Evolutionary conservation across 2,797 vertebrate genomes (phyloP), one percentile per base, ranked within the genome.

Genomic region (Brachyalestes nurse): DNA sequence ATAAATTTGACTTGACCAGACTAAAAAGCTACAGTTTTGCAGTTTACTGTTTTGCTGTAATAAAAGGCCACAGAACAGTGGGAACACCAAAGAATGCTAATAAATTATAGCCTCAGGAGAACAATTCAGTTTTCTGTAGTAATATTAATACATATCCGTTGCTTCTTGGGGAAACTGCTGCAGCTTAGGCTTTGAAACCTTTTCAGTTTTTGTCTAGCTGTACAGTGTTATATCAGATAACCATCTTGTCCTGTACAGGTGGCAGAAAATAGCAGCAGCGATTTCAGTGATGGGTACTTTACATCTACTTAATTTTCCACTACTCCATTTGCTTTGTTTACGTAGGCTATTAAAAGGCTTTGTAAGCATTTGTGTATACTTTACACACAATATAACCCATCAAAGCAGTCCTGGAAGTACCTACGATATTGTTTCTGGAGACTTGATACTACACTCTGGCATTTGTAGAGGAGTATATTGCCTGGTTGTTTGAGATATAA

Each of bases 231-330:
- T 13, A 42, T 62, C 72, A 14, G 79, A 70, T 53, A 69, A 67
- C 65, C 5, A 25, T 45, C 28, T 69, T 9, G 9, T 62, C 19
- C 45, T 62, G 53, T 67, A 60, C 79, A 75, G 53, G 62, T 58
- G 53, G 72, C 14, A 61, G 42, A 58, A 58, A 74, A 57, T 66
- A 74, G 47, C 51, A 40, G 51, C 10, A 12, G 38, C 16, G 3
- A 12, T 25, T 34, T 72, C 47, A 51, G 8, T 42, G 66, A 38
- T 67, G 53, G n/a, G 38, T 67, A 61, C 40, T 75, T 83, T 66
- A 66, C 61, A 40, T 72, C 73, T 40, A 21, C 80, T 65, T 72
- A 49, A 77, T 77, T 83, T 83, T 84, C 78, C 78, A 70, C 62
- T 67, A 66, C 67, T 61, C 65, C 69, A 77, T 80, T 79, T 61